These are phyloP conservation scores for Cheilosia urbana DNA, from an alignment of 2,888 invertebrate species.

Conservation along the genomic window DNA sequence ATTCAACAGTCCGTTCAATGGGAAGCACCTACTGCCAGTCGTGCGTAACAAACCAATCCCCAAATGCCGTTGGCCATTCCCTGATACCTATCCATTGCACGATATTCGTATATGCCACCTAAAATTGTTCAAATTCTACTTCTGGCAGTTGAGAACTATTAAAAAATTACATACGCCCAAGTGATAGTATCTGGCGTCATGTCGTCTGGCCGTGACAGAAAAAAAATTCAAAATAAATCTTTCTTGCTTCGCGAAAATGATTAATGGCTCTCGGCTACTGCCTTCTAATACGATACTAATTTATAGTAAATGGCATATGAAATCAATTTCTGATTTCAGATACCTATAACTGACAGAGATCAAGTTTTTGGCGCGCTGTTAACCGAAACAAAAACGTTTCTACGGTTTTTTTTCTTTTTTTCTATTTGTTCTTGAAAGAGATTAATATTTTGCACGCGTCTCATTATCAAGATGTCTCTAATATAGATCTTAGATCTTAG, in stretches of 20 bases:
- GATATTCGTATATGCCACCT: too few relatives aligned
- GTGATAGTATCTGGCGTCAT: constrained; percentile 16
- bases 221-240: constrained; percentile 3
- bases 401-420: not conserved
- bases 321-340: not conserved
- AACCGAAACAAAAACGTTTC: not conserved
- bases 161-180: not conserved
- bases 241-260: constrained; percentile 8
- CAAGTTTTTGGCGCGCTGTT: not conserved
- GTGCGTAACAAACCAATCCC: too few relatives aligned
- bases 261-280: constrained; percentile 9
- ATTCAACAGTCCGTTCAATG: too few relatives aligned
- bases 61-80: too few relatives aligned
- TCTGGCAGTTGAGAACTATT: not conserved
- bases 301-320: constrained; percentile 1
- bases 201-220: constrained; percentile 12
- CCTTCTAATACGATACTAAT: constrained; percentile 10
- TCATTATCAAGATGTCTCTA: constrained; percentile 34
- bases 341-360: not conserved
- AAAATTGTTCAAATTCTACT: not conserved
- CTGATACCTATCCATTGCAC: too few relatives aligned
- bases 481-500: constrained; percentile 1
- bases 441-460: constrained; percentile 23
- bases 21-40: too few relatives aligned
- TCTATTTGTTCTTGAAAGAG: not conserved